Percentiles rank a stretch among this genome's conserved stretches.
Evolutionary conservation across 2,797 vertebrate genomes (phyloP).

Genomic region (Arctocebus calabarensis): DNA sequence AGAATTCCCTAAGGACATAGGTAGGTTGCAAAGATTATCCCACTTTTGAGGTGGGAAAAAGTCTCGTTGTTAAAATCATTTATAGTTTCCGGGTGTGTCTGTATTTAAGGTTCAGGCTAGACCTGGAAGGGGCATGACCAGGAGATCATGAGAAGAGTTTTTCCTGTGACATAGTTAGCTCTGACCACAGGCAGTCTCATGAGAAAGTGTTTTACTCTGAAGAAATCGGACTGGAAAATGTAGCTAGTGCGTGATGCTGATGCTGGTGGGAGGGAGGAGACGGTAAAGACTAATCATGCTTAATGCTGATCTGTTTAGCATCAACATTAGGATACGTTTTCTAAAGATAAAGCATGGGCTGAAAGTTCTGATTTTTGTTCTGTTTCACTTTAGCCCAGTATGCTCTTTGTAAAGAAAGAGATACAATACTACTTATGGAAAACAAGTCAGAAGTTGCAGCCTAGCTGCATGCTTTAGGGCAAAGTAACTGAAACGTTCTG

Average conservation of each 20-base stretch:
- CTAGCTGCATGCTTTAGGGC: background rate
- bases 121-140: constrained; percentile 21
- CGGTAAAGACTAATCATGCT: background rate
- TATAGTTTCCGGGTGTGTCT: constrained; percentile 64
- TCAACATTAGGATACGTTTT: background rate
- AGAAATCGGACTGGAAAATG: background rate
- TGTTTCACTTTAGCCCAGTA: constrained; percentile 48
- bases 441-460: background rate
- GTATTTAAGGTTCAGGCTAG: background rate
- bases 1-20: constrained; percentile 68
- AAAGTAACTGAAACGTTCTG: background rate
- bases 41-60: constrained; percentile 69
- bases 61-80: constrained; percentile 66
- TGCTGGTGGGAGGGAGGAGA: background rate
- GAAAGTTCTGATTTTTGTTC: constrained; percentile 54
- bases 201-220: constrained; percentile 46
- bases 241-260: background rate
- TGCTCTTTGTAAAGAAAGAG: constrained; percentile 27
- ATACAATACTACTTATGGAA: background rate
- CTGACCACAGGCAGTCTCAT: constrained; percentile 26
- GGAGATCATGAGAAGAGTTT: constrained; percentile 23
- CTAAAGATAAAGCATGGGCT: background rate
- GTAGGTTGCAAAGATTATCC: constrained; percentile 60
- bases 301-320: background rate
- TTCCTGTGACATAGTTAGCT: constrained; percentile 21